phyloP scores from a whole-genome alignment of 1,140 invertebrate genomes.

The Heliconius congener region DNA sequence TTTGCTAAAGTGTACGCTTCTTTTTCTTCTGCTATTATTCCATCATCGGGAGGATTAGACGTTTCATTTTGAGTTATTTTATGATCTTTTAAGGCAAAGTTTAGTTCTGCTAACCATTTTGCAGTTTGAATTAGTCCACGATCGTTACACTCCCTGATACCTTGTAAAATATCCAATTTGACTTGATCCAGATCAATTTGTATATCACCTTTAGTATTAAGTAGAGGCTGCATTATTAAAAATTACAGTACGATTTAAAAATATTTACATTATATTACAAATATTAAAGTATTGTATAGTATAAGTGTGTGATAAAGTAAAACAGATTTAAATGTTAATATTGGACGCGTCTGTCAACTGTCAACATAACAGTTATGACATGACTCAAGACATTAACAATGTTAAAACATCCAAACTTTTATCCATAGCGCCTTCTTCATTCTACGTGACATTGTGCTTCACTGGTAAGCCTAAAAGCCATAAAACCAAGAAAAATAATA shows the following conservation, averaged over 20 bases:
- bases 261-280: not conserved
- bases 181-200: slow-evolving; percentile 84
- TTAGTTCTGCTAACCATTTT: slow-evolving; percentile 93
- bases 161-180: slow-evolving; percentile 85
- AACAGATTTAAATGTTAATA: not conserved
- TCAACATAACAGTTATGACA: not conserved
- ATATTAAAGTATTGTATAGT: not conserved
- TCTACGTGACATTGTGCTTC: too few relatives aligned
- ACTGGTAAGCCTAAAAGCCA: too few relatives aligned
- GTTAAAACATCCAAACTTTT: too few relatives aligned
- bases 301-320: not conserved
- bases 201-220: slow-evolving; percentile 64
- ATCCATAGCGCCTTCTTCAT: too few relatives aligned
- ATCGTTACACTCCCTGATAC: slow-evolving; percentile 86
- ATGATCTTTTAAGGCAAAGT: slow-evolving; percentile 87
- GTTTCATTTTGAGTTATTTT: slow-evolving; percentile 77
- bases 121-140: slow-evolving; percentile 87
- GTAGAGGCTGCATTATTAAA: slow-evolving; percentile 52
- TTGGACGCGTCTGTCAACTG: not conserved
- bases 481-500: too few relatives aligned
- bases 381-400: too few relatives aligned
- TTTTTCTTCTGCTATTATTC: slow-evolving; percentile 82
- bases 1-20: slow-evolving; percentile 91
- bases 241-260: not conserved
- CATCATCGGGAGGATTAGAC: slow-evolving; percentile 64